A percentile compares a stretch with the other conserved stretches of the same genome.
phyloP scores from a whole-genome alignment of 2,797 vertebrate genomes.

The Pseudochirops corinnae region DNA sequence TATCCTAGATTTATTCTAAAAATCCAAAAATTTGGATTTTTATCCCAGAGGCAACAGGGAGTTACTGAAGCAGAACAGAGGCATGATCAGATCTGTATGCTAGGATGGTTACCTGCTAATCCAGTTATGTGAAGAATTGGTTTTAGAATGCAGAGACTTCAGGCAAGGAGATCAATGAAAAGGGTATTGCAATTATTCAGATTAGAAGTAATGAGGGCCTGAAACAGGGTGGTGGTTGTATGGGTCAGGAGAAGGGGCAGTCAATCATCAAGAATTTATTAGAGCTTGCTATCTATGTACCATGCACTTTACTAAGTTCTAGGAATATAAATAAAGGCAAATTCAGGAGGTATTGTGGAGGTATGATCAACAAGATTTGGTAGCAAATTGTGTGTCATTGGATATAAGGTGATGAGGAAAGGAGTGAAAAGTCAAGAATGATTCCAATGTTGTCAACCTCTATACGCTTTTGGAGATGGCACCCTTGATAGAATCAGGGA shows the following conservation, averaged over 20 bases:
- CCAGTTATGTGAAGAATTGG: not conserved
- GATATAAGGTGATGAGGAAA: not conserved
- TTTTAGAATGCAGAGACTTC: not conserved
- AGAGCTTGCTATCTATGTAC: not conserved
- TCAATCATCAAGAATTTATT: not conserved
- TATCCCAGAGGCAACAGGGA: not conserved
- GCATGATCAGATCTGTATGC: not conserved
- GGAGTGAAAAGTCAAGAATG: not conserved
- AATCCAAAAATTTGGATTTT: not conserved
- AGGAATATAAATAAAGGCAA: not conserved
- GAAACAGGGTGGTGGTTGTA: not conserved
- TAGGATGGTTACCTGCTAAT: not conserved
- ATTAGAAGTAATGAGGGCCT: not conserved
- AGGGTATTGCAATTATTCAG: not conserved
- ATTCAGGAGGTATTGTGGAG: not conserved
- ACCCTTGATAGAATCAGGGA: not conserved
- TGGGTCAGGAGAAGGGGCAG: not conserved
- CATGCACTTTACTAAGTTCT: not conserved
- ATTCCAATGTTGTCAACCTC: not conserved
- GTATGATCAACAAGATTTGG: not conserved
- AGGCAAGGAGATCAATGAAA: not conserved
- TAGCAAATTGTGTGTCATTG: not conserved
- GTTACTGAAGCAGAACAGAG: not conserved
- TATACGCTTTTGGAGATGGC: not conserved
- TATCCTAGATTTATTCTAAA: not conserved